Percentiles rank a stretch among this genome's conserved stretches.
Conservation (phyloP, 2,113 vertebrate genomes). For the Myotis brandtii region DNA sequence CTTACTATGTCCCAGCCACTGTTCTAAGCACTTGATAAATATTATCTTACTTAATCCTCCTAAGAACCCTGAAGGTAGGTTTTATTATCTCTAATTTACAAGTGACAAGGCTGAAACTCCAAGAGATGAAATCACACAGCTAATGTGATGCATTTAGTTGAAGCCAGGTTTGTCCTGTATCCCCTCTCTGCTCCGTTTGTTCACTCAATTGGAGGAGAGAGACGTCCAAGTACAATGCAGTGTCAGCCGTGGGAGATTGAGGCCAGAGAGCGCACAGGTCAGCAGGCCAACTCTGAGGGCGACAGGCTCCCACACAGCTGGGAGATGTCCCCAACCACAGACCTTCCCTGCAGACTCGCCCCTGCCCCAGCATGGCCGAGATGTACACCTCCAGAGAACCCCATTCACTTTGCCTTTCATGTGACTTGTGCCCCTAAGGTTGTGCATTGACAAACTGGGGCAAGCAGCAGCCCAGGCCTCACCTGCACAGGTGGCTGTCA, state of each 20-base stretch:
- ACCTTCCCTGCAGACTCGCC: not conserved
- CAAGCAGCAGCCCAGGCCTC: not conserved
- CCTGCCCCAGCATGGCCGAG: fast-evolving
- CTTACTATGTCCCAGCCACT: not conserved
- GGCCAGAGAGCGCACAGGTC: not conserved
- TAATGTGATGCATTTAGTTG: not conserved
- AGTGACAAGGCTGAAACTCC: not conserved
- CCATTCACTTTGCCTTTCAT: not conserved
- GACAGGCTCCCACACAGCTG: not conserved
- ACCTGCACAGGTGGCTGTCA: not conserved
- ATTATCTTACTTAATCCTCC: not conserved
- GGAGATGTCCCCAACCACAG: not conserved
- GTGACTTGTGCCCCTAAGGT: not conserved
- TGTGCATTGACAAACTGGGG: too few species aligned
- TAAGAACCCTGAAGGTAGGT: not conserved
- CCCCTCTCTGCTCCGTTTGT: not conserved
- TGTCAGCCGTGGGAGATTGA: not conserved
- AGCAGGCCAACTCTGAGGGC: not conserved
- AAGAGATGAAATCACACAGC: not conserved
- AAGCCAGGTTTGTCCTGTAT: not conserved
- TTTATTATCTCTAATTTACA: not conserved
- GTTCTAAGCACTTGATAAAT: not conserved
- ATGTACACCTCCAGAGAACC: not conserved
- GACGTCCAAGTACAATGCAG: not conserved
- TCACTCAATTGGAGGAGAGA: not conserved